These are phyloP conservation scores for Cheilinus undulatus DNA, from an alignment of 2,113 vertebrate genomes.

Conservation along the genomic window DNA sequence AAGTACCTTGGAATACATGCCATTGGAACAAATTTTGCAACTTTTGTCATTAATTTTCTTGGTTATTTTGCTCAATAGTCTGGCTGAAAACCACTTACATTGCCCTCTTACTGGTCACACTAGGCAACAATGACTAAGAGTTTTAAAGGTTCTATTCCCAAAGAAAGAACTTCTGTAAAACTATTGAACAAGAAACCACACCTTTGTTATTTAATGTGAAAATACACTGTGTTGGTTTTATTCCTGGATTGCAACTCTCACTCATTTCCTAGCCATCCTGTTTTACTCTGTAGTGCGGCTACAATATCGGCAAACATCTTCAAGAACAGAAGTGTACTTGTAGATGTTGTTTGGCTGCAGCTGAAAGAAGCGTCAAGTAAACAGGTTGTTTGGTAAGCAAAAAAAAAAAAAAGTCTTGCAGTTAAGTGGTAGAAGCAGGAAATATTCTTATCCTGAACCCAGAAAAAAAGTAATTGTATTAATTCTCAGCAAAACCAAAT, in stretches of 20 bases:
- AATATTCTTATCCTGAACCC: neutral
- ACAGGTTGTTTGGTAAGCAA: slow-evolving; percentile 18
- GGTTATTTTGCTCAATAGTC: neutral
- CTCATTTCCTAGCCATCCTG: slow-evolving; percentile 27
- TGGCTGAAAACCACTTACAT: neutral
- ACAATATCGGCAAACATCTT: slow-evolving; percentile 29
- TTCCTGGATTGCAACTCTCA: slow-evolving; percentile 36
- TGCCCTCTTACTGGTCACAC: neutral
- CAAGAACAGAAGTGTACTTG: slow-evolving; percentile 43
- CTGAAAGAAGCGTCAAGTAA: slow-evolving; percentile 34
- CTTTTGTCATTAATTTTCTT: neutral
- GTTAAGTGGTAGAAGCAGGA: neutral
- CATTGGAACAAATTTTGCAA: no score
- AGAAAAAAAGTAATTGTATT: neutral
- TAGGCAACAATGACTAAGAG: neutral
- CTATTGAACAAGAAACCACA: no score
- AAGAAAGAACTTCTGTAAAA: no score
- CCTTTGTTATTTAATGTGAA: no score
- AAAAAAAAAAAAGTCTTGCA: neutral
- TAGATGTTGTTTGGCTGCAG: slow-evolving; percentile 39
- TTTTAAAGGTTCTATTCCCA: neutral
- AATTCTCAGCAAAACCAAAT: no score
- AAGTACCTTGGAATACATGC: no score
- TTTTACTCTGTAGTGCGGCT: slow-evolving; percentile 16
- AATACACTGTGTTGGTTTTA: no score